A percentile compares a stretch with the other conserved stretches of the same genome.
Evolutionary conservation across 2,888 invertebrate species (phyloP).

Genomic region (Mesopsocus fuscifrons): DNA sequence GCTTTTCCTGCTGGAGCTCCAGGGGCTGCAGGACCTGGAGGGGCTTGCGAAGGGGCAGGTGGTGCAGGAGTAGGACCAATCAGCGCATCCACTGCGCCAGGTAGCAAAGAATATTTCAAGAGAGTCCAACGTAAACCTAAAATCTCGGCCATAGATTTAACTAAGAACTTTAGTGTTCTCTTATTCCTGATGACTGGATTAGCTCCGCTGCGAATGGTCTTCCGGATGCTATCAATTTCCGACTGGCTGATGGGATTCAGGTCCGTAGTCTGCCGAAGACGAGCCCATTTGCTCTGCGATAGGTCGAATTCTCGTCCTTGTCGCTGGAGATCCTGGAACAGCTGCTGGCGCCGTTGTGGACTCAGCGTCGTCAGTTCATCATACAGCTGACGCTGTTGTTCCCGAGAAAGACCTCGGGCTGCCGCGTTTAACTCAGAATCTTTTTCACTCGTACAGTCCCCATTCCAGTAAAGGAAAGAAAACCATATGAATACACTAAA

Average conservation of each 20-base stretch:
- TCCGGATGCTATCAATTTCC: neutral
- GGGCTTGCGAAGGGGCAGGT: neutral
- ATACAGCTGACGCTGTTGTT: neutral
- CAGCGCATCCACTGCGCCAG: neutral
- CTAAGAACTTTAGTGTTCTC: conserved; percentile 4
- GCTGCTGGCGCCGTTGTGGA: neutral
- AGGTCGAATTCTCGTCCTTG: conserved; percentile 3
- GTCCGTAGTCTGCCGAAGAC: neutral
- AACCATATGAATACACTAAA: neutral
- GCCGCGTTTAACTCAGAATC: neutral
- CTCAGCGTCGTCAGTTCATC: neutral
- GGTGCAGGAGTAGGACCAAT: neutral
- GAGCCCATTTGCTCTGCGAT: neutral
- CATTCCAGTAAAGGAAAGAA: neutral
- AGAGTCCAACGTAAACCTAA: neutral
- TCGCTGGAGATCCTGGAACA: neutral
- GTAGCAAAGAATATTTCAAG: conserved; percentile 2
- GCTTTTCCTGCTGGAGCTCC: neutral
- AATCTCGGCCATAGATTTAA: neutral
- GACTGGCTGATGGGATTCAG: neutral
- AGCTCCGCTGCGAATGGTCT: neutral
- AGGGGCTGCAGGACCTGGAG: conserved; percentile 8
- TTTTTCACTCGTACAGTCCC: neutral
- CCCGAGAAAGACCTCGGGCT: neutral
- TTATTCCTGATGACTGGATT: neutral